A percentile compares a stretch with the other conserved stretches of the same genome.
Evolutionary conservation across 2,113 vertebrate genomes (phyloP).

Genomic region (Colius striatus): DNA sequence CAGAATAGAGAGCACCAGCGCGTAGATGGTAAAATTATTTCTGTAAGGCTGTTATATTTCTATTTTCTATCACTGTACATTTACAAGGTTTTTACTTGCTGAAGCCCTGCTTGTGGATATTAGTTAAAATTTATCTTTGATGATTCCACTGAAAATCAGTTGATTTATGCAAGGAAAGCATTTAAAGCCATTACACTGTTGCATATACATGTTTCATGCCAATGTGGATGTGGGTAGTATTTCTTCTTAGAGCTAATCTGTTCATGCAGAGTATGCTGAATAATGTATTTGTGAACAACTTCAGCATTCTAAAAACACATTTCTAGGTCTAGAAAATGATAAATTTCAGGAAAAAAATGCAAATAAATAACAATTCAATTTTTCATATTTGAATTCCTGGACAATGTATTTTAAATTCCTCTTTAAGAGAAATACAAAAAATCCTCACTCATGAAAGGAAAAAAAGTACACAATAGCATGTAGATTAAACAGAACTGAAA

Average conservation of each 20-base stretch:
- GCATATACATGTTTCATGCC: neutral
- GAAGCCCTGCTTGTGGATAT: neutral
- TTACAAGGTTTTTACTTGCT: neutral
- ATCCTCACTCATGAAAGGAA: neutral
- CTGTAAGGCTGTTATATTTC: neutral
- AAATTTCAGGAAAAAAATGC: neutral
- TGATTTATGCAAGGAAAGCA: neutral
- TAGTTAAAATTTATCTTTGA: neutral
- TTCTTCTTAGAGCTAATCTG: neutral
- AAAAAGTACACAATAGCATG: neutral
- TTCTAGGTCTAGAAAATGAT: neutral
- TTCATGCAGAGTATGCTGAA: neutral
- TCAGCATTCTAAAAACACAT: neutral
- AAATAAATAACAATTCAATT: neutral
- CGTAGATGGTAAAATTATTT: neutral
- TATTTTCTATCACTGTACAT: neutral
- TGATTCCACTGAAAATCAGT: neutral
- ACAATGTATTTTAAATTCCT: neutral
- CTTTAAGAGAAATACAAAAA: neutral
- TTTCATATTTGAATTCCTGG: neutral
- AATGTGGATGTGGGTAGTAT: neutral
- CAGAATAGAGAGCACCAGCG: neutral
- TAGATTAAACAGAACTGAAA: neutral
- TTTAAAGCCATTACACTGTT: slow-evolving; percentile 6
- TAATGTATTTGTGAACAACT: neutral